A percentile compares a stretch with the other conserved stretches of the same genome.
phyloP scores from a whole-genome alignment of 2,888 invertebrate genomes.

The Diadromus collaris region DNA sequence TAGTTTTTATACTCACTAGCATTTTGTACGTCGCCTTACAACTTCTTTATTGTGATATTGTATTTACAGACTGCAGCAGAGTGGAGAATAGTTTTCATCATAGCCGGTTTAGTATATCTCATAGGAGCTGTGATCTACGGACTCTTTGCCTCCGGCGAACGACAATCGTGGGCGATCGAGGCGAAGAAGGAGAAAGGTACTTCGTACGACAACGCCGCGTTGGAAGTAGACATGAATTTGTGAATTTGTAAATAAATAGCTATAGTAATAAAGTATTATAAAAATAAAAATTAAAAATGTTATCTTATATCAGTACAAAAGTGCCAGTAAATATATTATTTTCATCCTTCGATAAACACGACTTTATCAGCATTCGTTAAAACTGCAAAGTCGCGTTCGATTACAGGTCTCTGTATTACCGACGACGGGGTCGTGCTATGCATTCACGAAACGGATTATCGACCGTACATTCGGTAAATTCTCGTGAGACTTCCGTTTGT shows the following conservation, averaged over 20 bases:
- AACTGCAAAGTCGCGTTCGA: neutral
- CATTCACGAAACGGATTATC: neutral
- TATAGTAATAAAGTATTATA: slow-evolving; percentile 16
- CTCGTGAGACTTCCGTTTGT: neutral
- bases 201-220: slow-evolving; percentile 73
- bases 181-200: slow-evolving; percentile 61
- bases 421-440: neutral
- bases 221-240: slow-evolving; percentile 70
- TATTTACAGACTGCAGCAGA: slow-evolving; percentile 85
- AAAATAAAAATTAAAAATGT: neutral
- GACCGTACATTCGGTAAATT: neutral
- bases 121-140: slow-evolving; percentile 93
- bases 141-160: slow-evolving; percentile 89
- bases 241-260: slow-evolving; percentile 34
- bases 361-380: no score
- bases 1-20: no score
- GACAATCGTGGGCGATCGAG: slow-evolving; percentile 90
- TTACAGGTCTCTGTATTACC: neutral
- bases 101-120: slow-evolving; percentile 91
- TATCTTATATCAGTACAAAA: neutral
- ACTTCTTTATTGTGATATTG: neutral
- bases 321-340: no score
- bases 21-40: neutral
- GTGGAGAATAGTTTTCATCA: slow-evolving; percentile 94
- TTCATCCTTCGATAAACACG: neutral